Evolutionary conservation across 2,888 invertebrate genomes (phyloP), one percentile per base, ranked within the genome.

Genomic region (Clistopyga incitator): DNA sequence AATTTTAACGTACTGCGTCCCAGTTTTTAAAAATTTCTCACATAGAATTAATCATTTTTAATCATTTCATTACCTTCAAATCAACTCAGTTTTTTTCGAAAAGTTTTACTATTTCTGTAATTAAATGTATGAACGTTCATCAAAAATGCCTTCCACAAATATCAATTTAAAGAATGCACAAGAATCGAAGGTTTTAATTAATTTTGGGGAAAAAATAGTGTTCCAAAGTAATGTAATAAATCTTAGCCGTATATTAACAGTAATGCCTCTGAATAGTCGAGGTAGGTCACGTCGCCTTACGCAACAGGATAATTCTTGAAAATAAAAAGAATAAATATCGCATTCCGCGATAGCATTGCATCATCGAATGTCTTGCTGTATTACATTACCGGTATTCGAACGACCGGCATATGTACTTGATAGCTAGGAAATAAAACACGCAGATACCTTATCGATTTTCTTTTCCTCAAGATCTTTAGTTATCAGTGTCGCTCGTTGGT

Each of bases 401-500:
- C 0, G 34, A n/a, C 6, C 18, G n/a, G 61, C 4, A 29, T 29
- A 61, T 34, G n/a, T n/a, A 18, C 34, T 34, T n/a, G 61, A 61
- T n/a, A 61, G 34, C n/a, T 6, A 59, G 29, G 15, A 61, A 61
- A 61, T 8, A 34, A 61, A 61, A n/a, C 54, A 20, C 23, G 15
- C 23, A 34, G 15, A 34, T 68, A 77, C 72, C 59, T 68, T 70
- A 11, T 25, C 56, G 47, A 61, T 75, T 68, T 78, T 29, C 42
- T 54, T 11, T 34, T 42, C 20, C 6, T 78, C 64, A 74, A 70
- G 34, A 56, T 76, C 42, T 54, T 87, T 71, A 87, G 47, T 87
- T 84, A 59, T 87, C 79, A 70, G 85, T 76, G 72, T 87, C 85
- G 50, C 79, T 86, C 50, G 81, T 84, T 52, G 89, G 81, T 86